These are phyloP conservation scores for Eucriotettix oculatus DNA, from an alignment of 2,888 invertebrate genomes.

Conservation along the genomic window DNA sequence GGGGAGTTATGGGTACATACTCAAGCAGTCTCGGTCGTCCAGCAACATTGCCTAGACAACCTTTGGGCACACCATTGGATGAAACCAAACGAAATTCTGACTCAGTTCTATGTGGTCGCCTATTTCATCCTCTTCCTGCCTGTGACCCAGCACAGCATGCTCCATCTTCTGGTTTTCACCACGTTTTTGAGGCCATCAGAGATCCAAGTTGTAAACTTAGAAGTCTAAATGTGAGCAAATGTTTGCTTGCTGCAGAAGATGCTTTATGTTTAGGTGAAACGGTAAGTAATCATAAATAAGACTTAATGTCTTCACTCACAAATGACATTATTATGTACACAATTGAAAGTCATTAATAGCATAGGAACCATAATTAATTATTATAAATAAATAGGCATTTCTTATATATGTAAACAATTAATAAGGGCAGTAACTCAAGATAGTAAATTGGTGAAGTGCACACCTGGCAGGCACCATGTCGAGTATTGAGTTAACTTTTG, in stretches of 20 bases:
- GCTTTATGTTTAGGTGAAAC: constrained; percentile 37
- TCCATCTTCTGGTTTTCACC: constrained; percentile 28
- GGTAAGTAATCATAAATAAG: constrained; percentile 21
- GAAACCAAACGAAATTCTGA: constrained; percentile 35
- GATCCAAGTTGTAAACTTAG: constrained; percentile 32
- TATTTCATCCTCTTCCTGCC: constrained; percentile 33
- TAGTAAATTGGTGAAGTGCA: too few relatives aligned
- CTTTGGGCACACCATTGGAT: constrained; percentile 22
- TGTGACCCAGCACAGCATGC: constrained; percentile 26
- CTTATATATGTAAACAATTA: too few relatives aligned
- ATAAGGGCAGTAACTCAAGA: too few relatives aligned
- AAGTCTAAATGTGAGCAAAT: constrained; percentile 36
- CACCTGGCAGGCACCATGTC: too few relatives aligned
- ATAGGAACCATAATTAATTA: too few relatives aligned
- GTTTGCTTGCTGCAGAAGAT: constrained; percentile 34
- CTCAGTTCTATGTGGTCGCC: constrained; percentile 32
- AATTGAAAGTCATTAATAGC: too few relatives aligned
- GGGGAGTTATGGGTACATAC: constrained; percentile 27
- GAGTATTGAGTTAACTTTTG: too few relatives aligned
- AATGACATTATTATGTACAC: too few relatives aligned
- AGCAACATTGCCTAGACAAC: constrained; percentile 31
- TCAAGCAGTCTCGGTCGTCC: constrained; percentile 29
- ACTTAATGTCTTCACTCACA: too few relatives aligned
- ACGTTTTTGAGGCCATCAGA: constrained; percentile 28
- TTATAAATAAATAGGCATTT: too few relatives aligned